These are phyloP conservation scores for Altica lythri DNA, from an alignment of 2,888 invertebrate genomes.

Conservation along the genomic window DNA sequence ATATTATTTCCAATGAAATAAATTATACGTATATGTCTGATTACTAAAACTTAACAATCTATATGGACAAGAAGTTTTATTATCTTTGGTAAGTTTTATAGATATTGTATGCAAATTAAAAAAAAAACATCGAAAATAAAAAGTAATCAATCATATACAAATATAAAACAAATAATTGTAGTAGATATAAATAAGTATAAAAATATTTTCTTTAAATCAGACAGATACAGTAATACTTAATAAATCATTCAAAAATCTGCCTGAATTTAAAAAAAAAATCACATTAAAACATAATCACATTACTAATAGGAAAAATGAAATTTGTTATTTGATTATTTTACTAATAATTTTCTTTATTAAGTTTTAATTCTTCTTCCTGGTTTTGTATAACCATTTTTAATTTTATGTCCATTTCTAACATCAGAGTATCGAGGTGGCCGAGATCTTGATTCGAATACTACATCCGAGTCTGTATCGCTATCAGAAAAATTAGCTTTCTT, in stretches of 20 bases:
- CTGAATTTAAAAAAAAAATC: constrained; percentile 3
- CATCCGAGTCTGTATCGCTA: constrained; percentile 84
- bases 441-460: constrained; percentile 76
- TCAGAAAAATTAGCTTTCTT: constrained; percentile 72
- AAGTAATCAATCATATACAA: neutral
- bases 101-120: neutral
- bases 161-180: neutral
- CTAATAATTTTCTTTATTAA: constrained; percentile 13
- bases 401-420: constrained; percentile 63
- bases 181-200: neutral
- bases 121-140: neutral
- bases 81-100: neutral
- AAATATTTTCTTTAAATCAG: neutral
- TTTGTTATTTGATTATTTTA: neutral
- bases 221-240: neutral
- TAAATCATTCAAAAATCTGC: neutral
- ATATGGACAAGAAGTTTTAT: neutral
- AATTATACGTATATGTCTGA: neutral
- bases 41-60: neutral
- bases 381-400: constrained; percentile 63
- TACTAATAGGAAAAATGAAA: constrained; percentile 5
- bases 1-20: no score
- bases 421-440: constrained; percentile 62
- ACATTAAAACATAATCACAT: constrained; percentile 8
- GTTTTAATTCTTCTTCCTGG: constrained; percentile 62